Evolutionary conservation across 2,113 vertebrate species (phyloP).

Genomic region (Callocephalon fimbriatum): DNA sequence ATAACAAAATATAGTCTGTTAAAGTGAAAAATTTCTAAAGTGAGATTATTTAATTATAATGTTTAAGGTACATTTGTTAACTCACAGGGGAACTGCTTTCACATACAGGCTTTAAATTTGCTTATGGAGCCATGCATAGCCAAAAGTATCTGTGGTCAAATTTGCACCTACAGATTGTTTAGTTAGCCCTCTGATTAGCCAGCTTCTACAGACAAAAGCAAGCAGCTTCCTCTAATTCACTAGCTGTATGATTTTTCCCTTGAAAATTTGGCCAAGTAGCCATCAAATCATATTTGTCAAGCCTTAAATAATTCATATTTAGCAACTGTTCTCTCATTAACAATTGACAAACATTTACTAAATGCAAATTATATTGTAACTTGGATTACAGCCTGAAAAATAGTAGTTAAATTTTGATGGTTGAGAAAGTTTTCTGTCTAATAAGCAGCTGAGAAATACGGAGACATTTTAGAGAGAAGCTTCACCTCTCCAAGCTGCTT

Average conservation of each 20-base stretch:
- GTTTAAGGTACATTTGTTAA: not conserved
- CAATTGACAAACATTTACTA: conserved; percentile 35
- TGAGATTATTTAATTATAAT: not conserved
- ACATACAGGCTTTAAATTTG: not conserved
- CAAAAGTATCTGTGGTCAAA: not conserved
- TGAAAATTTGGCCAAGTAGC: conserved; percentile 22
- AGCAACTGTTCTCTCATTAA: conserved; percentile 40
- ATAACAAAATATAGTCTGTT: not conserved
- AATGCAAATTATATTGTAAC: conserved; percentile 1
- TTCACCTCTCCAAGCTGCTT: not conserved
- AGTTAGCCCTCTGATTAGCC: not conserved
- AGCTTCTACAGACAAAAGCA: not conserved
- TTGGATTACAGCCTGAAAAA: not conserved
- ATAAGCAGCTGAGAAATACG: not conserved
- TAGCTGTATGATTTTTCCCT: not conserved
- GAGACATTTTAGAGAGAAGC: not conserved
- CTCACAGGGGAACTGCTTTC: not conserved
- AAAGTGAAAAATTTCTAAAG: not conserved
- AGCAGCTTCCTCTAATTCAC: not conserved
- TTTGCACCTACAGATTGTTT: not conserved
- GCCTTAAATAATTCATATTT: conserved; percentile 50
- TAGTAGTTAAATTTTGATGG: not conserved
- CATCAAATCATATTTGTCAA: conserved; percentile 34
- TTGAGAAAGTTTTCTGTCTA: not conserved
- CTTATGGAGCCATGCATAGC: not conserved